These are phyloP conservation scores for Cuculus canorus DNA, from an alignment of 2,797 vertebrate species.

Conservation along the genomic window DNA sequence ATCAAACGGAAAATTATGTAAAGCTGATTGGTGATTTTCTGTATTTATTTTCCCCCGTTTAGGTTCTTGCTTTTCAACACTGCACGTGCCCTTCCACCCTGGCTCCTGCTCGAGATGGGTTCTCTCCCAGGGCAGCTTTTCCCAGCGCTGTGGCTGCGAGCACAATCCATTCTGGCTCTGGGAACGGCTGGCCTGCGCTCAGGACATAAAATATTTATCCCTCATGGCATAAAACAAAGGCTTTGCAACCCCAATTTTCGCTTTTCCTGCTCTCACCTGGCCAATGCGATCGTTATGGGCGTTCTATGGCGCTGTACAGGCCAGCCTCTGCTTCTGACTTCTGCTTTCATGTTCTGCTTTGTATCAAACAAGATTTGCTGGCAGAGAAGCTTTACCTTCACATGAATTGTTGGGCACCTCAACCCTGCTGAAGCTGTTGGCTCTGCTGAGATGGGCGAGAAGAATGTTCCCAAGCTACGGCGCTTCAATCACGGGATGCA, in stretches of 20 bases:
- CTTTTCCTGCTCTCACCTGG: no score
- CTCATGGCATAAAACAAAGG: no score
- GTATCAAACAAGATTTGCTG: background rate
- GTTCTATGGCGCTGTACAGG: background rate
- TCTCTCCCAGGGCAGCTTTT: background rate
- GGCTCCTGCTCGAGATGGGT: background rate
- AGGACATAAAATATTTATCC: no score
- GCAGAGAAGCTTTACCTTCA: background rate
- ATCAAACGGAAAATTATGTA: background rate
- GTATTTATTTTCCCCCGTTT: rapidly evolving
- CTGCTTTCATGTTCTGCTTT: background rate
- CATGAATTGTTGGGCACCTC: background rate
- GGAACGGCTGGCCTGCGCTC: background rate
- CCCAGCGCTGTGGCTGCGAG: rapidly evolving
- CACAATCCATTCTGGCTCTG: rapidly evolving
- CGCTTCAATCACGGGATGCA: no score
- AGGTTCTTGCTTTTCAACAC: background rate
- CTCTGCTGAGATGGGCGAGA: background rate
- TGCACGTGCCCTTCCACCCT: rapidly evolving
- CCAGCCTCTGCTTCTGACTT: background rate
- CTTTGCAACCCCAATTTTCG: background rate
- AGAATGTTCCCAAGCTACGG: background rate
- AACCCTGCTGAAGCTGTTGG: background rate
- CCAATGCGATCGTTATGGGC: background rate
- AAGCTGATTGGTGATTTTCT: background rate